These are phyloP conservation scores for Acanthurus leucopareius DNA, from an alignment of 2,797 vertebrate genomes.

Conservation along the genomic window DNA sequence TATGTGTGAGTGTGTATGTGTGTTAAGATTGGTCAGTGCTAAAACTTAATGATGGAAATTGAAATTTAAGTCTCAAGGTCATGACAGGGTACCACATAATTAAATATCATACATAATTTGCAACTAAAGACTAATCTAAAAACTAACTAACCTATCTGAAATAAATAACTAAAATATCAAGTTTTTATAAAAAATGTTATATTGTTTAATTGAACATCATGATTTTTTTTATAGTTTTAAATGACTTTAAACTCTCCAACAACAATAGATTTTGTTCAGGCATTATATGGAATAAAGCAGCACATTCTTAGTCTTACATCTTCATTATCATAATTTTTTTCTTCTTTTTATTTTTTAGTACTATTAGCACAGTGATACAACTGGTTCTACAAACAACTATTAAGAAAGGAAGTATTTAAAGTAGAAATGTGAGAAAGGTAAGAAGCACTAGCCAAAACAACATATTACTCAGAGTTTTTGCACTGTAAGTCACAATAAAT, in stretches of 20 bases:
- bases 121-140: no score
- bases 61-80: constrained; percentile 2
- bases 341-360: not conserved
- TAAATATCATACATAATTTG: not conserved
- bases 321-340: not conserved
- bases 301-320: not conserved
- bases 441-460: no score
- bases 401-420: not conserved
- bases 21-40: constrained; percentile 17
- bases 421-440: not conserved
- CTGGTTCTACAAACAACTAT: not conserved
- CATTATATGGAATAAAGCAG: not conserved
- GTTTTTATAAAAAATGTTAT: no score
- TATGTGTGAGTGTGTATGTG: constrained; percentile 8
- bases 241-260: not conserved
- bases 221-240: no score
- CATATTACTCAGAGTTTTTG: not conserved
- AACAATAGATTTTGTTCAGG: not conserved
- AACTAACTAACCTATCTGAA: no score
- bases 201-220: no score
- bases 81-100: not conserved
- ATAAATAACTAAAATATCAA: no score
- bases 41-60: constrained; percentile 13
- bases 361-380: no score
- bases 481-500: constrained; percentile 21